Evolutionary conservation across 1,140 invertebrate species (phyloP), one percentile per base, ranked within the genome.

Genomic region (Zaprionus capensis): DNA sequence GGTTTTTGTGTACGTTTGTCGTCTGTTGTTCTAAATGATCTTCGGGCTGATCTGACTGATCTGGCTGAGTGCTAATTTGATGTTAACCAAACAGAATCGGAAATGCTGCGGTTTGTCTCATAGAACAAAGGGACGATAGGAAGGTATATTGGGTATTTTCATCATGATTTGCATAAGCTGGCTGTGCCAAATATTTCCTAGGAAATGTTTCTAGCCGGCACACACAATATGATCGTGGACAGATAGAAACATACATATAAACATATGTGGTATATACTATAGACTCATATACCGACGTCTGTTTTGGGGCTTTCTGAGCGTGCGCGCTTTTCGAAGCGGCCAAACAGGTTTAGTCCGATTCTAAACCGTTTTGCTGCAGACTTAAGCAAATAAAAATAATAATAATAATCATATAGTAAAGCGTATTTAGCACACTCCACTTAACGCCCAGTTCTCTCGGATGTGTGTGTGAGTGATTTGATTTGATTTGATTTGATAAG

Each of bases 341-440:
- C 53, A 49, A 85, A 85, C 82, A 22, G 71, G 82, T 86, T 85
- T 72, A 14, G 17, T 67, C 17, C 56, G 26, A 66, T 28, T 65
- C 36, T 59, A 69, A 67, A 67, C 56, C 38, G 38, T 51, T 66
- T 34, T 11, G 66, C 56, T 75, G 59, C 72, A 70, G 70, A 64
- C 67, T 71, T 66, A 76, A 24, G 12, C 46, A 24, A 51, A 51
- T 51, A 46, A 46, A 17, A n/a, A 51, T 51, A 22, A 51, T 51
- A 22, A 51, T 51, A 51, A 51, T 51, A 51, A 51, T 24, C 46
- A 24, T 24, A 51, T 51, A 75, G 53, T 75, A 64, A 41, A 62
- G 57, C 17, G 66, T 71, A 69, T 75, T 86, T 83, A 83, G 77
- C 77, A 86, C 86, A 80, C 67, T 72, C 82, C 75, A 84, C 78